Evolutionary conservation across 2,797 vertebrate genomes (phyloP), one percentile per base, ranked within the genome.

Genomic region (Liparis tanakae): DNA sequence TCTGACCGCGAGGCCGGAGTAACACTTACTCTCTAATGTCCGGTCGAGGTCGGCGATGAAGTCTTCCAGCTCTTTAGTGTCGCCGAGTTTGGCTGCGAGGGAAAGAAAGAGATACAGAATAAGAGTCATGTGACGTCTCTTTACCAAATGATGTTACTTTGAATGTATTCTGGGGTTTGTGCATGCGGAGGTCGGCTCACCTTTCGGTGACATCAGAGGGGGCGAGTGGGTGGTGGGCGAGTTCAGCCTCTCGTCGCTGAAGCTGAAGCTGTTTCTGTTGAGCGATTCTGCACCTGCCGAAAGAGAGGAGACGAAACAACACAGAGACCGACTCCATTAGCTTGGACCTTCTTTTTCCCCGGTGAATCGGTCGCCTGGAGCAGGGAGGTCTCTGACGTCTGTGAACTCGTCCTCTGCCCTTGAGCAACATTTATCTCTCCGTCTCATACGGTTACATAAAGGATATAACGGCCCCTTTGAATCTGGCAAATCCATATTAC

Each of bases 51-150:
- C 96, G 36, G 98, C 97, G 80, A 99, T 99, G 91, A 98, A 98
- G 83, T 98, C 97, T 93, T 99, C 98, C 82, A 99, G 91, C 64
- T 99, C 98, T 89, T 99, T 99, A 0, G 98, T 99, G 93, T 99
- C 97, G 17, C 98, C 98, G 34, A 99, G 95, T 93, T 97, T 99
- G 85, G 97, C 98, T 99, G 93, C 54, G 36, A 22, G 25, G 8
- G 13, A 74, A 34, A 58, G 9, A 82, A 6, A 51, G n/a, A 74
- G 15, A 58, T 0, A 7, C 5, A 18, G 12, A 15, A 54, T 14
- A 7, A 13, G 51, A 14, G 1, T 10, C 10, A 53, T 33, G 41
- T 39, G 25, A 30, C 25, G 25, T 4, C 7, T 48, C 1, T 37
- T 13, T 14, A 53, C 6, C 44, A 7, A 7, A 48, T 3, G 2